Evolutionary conservation across 2,888 invertebrate species (phyloP).

Genomic region (Sclerodermus sp.): DNA sequence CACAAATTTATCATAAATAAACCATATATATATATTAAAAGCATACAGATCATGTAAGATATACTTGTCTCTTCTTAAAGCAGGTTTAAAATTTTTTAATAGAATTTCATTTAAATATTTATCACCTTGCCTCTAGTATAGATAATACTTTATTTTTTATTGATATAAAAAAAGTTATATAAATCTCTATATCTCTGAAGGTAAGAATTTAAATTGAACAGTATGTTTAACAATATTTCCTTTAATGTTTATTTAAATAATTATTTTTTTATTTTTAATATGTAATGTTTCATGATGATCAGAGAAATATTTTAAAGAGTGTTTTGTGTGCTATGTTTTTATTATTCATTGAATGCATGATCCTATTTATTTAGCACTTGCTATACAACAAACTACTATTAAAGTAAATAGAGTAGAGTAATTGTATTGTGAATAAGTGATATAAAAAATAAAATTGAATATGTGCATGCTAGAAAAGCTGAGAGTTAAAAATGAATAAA

Average conservation of each 20-base stretch:
- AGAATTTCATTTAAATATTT: too few relatives aligned
- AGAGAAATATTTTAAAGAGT: conserved; percentile 23
- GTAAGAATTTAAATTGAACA: too few relatives aligned
- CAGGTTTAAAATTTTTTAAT: background rate
- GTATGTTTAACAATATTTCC: too few relatives aligned
- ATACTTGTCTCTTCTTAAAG: conserved; percentile 29
- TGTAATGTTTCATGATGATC: background rate
- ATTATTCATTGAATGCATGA: conserved; percentile 7
- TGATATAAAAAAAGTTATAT: background rate
- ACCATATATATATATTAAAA: conserved; percentile 10
- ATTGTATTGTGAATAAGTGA: conserved; percentile 5
- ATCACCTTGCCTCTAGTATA: too few relatives aligned
- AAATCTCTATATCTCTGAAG: background rate
- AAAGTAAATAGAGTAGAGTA: conserved; percentile 4
- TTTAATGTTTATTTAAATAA: too few relatives aligned
- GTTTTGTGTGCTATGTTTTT: conserved; percentile 28
- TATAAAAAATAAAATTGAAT: conserved; percentile 2
- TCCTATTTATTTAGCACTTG: conserved; percentile 1
- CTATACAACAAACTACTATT: background rate
- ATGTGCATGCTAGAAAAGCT: background rate
- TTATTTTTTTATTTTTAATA: background rate
- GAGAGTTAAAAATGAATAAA: too few relatives aligned
- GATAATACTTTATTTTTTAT: too few relatives aligned
- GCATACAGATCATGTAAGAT: conserved; percentile 1
- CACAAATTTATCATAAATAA: conserved; percentile 1